Conservation (phyloP, 2,113 vertebrate genomes). For the Abramis brama region DNA sequence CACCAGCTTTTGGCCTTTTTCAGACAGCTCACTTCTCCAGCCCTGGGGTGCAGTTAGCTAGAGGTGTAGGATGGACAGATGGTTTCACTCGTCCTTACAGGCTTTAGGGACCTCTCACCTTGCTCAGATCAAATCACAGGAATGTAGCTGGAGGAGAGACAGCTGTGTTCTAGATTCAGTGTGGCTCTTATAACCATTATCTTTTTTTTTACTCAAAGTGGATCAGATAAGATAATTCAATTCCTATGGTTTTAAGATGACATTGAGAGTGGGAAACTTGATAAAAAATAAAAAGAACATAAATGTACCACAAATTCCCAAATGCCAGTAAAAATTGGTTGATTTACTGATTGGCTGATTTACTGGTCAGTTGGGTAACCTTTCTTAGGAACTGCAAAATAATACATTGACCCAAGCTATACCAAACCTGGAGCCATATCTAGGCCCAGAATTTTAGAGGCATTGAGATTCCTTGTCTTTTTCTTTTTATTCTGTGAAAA, state of each 20-base stretch:
- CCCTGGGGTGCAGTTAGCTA: slow-evolving; percentile 37
- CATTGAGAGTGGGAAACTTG: neutral
- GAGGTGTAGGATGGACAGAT: slow-evolving; percentile 48
- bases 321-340: neutral
- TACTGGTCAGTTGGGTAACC: neutral
- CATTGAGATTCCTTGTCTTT: too few relatives aligned
- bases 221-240: neutral
- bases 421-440: neutral
- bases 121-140: slow-evolving; percentile 9
- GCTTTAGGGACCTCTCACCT: slow-evolving; percentile 49
- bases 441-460: neutral
- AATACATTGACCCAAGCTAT: neutral
- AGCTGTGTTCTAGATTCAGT: slow-evolving; percentile 26
- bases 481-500: too few relatives aligned
- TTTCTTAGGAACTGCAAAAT: neutral
- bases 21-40: slow-evolving; percentile 33
- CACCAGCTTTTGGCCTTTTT: slow-evolving; percentile 31
- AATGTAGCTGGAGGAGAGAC: slow-evolving; percentile 31
- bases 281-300: neutral
- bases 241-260: neutral
- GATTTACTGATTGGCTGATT: neutral
- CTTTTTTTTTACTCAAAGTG: neutral
- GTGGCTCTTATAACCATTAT: neutral
- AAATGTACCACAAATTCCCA: neutral
- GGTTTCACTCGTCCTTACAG: slow-evolving; percentile 48